These are phyloP conservation scores for Protaetia brevitarsis DNA, from an alignment of 1,140 invertebrate genomes.

Conservation along the genomic window DNA sequence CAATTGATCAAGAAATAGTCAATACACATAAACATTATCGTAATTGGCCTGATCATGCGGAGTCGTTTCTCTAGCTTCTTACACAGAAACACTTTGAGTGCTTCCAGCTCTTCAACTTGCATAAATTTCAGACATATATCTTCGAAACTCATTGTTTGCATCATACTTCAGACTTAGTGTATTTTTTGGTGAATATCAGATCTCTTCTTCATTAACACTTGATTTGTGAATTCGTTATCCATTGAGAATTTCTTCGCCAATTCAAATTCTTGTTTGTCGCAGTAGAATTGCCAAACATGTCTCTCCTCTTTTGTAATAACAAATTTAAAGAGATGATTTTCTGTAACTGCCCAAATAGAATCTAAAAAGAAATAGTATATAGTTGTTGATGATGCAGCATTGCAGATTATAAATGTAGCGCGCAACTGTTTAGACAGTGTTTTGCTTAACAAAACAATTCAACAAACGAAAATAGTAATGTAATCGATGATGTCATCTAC, in stretches of 20 bases:
- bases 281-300: slow-evolving; percentile 86
- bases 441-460: too few relatives aligned
- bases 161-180: slow-evolving; percentile 85
- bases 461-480: too few relatives aligned
- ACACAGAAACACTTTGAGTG: slow-evolving; percentile 81
- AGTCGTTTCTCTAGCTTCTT: slow-evolving; percentile 57
- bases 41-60: slow-evolving; percentile 72
- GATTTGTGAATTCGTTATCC: slow-evolving; percentile 75
- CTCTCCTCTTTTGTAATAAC: slow-evolving; percentile 82
- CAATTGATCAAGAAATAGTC: slow-evolving; percentile 83
- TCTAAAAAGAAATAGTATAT: slow-evolving; percentile 30
- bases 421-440: too few relatives aligned
- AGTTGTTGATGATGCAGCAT: neutral
- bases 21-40: slow-evolving; percentile 91
- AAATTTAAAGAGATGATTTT: slow-evolving; percentile 81
- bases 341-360: slow-evolving; percentile 84
- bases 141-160: slow-evolving; percentile 87
- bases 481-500: too few relatives aligned
- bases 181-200: slow-evolving; percentile 75
- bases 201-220: slow-evolving; percentile 88
- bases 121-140: slow-evolving; percentile 92
- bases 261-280: slow-evolving; percentile 84
- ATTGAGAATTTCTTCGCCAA: slow-evolving; percentile 78
- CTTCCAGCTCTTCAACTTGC: slow-evolving; percentile 74
- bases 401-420: neutral